Evolutionary conservation across 2,888 invertebrate species (phyloP), one percentile per base, ranked within the genome.

Genomic region (Caenorhabditis sp.): DNA sequence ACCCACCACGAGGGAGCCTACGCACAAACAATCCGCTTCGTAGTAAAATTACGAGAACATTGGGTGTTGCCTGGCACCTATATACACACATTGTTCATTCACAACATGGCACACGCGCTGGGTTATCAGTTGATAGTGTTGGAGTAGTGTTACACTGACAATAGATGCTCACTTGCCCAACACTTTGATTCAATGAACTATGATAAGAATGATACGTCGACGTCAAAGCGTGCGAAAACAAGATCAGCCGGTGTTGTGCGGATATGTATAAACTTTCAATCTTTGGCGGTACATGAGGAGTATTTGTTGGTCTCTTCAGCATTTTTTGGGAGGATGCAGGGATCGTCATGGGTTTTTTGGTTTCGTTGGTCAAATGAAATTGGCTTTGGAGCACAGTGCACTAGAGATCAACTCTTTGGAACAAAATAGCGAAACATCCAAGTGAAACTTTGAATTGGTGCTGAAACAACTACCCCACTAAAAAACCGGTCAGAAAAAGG

Each of bases 401-500:
- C 40, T 13, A 13, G 40, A 40, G 40, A 40, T 40, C 40, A 40
- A 40, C 40, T 40, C 5, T 4, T 32, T 32, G 9, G 32, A 40
- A 13, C 40, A 40, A 40, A 40, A 13, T 13, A 40, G 40, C 13
- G 40, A 13, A 40, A 13, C 40, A 40, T 13, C 2, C 2, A 40
- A 40, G 13, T 40, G 40, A 40, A 13, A 40, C 9, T 32, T 32
- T 9, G 9, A 32, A 4, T 9, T 32, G 4, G 9, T 9, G 9
- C 40, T 2, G 2, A 40, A 13, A 40, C 40, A 40, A n/a, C n/a
- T n/a, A n/a, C n/a, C n/a, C n/a, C 40, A 40, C 40, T 40, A 47
- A 47, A 24, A 58, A 72, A 64, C 64, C 64, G 72, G 64, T 72
- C 22, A 5, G 15, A 64, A 56, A 71, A 64, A 44, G 47, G 32